These are phyloP conservation scores for Hormaphis cornu DNA, from an alignment of 1,140 invertebrate species.

Conservation along the genomic window DNA sequence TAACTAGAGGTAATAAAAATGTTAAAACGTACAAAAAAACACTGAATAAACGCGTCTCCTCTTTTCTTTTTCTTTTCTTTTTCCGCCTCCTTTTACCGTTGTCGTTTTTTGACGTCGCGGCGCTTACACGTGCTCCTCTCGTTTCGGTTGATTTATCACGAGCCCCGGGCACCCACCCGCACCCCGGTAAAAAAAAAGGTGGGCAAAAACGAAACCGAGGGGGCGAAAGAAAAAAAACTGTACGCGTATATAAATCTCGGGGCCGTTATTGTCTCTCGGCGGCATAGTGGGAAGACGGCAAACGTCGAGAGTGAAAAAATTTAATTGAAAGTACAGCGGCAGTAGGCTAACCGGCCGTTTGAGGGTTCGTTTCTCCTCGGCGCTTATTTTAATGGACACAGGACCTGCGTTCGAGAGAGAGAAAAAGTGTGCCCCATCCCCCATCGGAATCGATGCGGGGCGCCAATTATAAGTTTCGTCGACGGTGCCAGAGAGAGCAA, in stretches of 20 bases:
- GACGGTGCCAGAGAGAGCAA: background rate
- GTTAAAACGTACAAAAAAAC: background rate
- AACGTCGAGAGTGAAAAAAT: background rate
- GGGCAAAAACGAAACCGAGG: background rate
- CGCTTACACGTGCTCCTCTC: conserved; percentile 9
- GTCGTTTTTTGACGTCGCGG: conserved; percentile 28
- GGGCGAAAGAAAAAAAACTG: background rate
- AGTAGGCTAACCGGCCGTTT: background rate
- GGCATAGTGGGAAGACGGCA: too few relatives aligned
- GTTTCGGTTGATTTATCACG: conserved; percentile 19
- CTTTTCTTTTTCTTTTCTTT: background rate
- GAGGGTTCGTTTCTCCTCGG: background rate
- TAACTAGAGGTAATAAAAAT: conserved; percentile 10
- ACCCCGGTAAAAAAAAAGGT: background rate
- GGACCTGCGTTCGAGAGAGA: background rate
- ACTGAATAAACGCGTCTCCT: background rate
- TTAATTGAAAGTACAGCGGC: conserved; percentile 19
- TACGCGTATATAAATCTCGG: background rate
- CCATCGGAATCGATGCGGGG: conserved; percentile 24
- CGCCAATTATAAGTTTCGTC: conserved; percentile 31
- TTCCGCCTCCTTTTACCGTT: conserved; percentile 9
- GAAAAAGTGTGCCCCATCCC: conserved; percentile 10
- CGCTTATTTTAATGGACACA: background rate
- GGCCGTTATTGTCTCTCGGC: conserved; percentile 1
- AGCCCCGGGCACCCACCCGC: too few relatives aligned